Base-by-base conservation (phyloP, 2,888 invertebrate species). In the Lepidonotus clava region DNA sequence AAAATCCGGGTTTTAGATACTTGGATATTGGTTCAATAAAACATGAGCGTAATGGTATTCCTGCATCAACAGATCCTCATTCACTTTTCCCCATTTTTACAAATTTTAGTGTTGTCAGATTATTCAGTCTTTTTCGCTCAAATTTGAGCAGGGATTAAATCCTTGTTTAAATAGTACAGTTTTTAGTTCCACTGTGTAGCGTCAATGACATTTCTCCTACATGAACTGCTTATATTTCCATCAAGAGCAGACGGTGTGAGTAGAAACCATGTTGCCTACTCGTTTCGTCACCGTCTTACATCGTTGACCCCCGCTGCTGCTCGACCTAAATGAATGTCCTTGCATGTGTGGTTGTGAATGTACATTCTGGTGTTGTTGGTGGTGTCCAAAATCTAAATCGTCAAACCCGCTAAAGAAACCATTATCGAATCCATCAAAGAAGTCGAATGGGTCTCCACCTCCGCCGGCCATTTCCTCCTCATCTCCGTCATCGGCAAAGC, bases 401-500 rank as follows among this genome's bases (percentile, higher is more conserved):
- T 86, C 87, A 28, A 67, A 67, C 36, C 88, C 88, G 53, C 80
- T 76, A 1, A 51, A 41, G 1, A 88, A 86, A 80, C 89, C 87
- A 38, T 89, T 88, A 77, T 87, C 88, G 36, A 88, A 89, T 34
- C 89, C 90, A 66, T 84, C 89, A 46, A 36, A 66, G 67, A 28
- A 66, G 34, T 38, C 67, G 11, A 41, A 71, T 1, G 41, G n/a
- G 34, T 84, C 24, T 32, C 53, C 92, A 0, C 91, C 91, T 85
- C 92, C 91, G 8, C 92, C 92, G 89, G 40, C 89, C 91, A 84
- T 90, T 5, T 90, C 90, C 66, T 93, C 93, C 80, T 93, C 90
- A 61, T 93, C 93, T 53, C 89, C 90, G 83, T 93, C 93, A 28
- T 90, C 91, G 87, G 94, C 94, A 24, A 94, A 89, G 87, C 93